phyloP scores from a whole-genome alignment of 2,113 vertebrate species.

The Corythaeola cristata region DNA sequence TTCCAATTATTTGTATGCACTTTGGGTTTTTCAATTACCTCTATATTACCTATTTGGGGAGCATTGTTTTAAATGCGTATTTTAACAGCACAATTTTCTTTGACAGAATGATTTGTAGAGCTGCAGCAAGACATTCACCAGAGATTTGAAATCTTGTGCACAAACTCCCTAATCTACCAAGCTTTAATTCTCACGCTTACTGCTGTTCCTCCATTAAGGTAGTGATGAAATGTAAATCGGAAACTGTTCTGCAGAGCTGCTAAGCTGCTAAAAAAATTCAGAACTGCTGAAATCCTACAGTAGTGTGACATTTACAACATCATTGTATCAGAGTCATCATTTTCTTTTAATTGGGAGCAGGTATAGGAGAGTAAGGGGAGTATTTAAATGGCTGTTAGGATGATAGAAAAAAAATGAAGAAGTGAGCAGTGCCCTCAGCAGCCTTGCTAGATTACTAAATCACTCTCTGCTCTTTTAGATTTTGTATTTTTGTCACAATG shows the following conservation, averaged over 20 bases:
- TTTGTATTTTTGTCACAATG: not conserved
- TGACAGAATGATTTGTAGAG: conserved; percentile 73
- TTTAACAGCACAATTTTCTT: conserved; percentile 61
- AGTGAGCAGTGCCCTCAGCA: not conserved
- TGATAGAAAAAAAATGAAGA: not conserved
- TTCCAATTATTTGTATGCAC: conserved; percentile 28
- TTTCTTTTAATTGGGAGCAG: conserved; percentile 20
- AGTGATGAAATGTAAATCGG: conserved; percentile 45
- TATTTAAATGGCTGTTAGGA: not conserved
- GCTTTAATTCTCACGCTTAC: conserved; percentile 24
- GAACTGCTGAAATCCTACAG: conserved; percentile 5
- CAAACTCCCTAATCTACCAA: conserved; percentile 52
- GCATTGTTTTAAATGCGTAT: conserved; percentile 54
- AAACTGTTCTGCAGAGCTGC: conserved; percentile 31
- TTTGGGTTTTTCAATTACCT: conserved; percentile 57
- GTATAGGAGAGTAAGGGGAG: not conserved
- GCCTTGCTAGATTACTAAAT: not conserved
- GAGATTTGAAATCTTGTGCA: conserved; percentile 58
- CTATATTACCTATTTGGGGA: conserved; percentile 44
- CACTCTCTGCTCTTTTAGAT: not conserved
- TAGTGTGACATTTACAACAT: conserved; percentile 1
- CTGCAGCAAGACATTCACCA: conserved; percentile 53
- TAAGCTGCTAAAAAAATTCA: conserved; percentile 32
- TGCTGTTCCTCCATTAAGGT: conserved; percentile 33
- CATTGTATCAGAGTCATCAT: not conserved